Base-by-base conservation (phyloP, 2,888 invertebrate species). In the Ecliptopera silaceata region DNA sequence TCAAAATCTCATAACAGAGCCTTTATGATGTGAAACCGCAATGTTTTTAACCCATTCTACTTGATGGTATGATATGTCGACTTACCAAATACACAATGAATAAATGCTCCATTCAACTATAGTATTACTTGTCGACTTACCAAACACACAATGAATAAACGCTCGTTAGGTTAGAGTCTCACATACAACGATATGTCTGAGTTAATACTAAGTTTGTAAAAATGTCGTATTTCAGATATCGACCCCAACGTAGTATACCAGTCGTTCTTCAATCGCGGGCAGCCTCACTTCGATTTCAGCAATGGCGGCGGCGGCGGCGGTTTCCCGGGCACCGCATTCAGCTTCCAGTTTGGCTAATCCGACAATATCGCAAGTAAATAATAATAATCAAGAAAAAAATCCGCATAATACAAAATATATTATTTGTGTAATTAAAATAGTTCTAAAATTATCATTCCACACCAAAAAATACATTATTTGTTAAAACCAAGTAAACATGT, bases 201-300 rank as follows among this genome's bases (percentile, higher is more conserved):
- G n/a, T n/a, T n/a, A n/a, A n/a, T n/a, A n/a, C n/a, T n/a, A n/a
- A n/a, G n/a, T 26, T 26, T 26, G 26, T 20, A 26, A 26, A 26
- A 36, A 3, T 1, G 3, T n/a, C 1, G 8, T 80, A 48, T 92
- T 94, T 69, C 93, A 91, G 95, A 96, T 80, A 94, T 96, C 72
- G 96, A 97, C 88, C 96, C 97, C 5, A 95, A 95, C 78, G 94
- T 95, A 79, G 95, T 97, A 81, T 97, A 97, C 94, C 96, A 96
- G 75, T 93, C 95, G 2, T 97, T 97, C 93, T 97, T 96, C 92
- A 93, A 94, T 74, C 91, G 92, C 41, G 88, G 91, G 15, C 87
- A 86, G 20, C 89, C 90, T 52, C 91, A 89, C 62, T 93, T 92
- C 71, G 93, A 93, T 65, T 93, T 93, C 43, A 59, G 54, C 79